phyloP scores from a whole-genome alignment of 2,797 vertebrate genomes.

The Chelmon rostratus region DNA sequence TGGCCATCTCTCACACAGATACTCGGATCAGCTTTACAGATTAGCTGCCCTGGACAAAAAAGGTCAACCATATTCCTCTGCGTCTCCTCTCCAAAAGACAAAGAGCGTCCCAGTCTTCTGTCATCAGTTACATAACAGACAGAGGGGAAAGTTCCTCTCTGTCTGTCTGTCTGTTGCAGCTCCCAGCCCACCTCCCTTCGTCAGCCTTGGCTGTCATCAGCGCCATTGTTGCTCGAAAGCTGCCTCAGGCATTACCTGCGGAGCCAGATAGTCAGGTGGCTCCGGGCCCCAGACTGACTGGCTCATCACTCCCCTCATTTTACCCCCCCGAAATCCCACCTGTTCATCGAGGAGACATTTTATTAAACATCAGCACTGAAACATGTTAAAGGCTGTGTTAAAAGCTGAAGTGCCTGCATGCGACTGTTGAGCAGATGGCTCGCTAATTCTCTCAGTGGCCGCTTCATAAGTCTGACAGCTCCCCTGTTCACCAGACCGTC shows the following conservation, averaged over 20 bases:
- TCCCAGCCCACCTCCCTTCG: conserved; percentile 49
- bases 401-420: conserved; percentile 8
- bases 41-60: conserved; percentile 66
- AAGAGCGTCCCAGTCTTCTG: conserved; percentile 61
- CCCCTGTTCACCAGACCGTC: conserved; percentile 56
- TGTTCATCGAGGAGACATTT: conserved; percentile 33
- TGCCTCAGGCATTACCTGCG: conserved; percentile 63
- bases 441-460: conserved; percentile 59
- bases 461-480: conserved; percentile 60
- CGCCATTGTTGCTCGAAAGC: conserved; percentile 74
- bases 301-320: conserved; percentile 45
- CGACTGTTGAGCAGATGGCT: conserved; percentile 65
- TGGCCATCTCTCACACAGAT: conserved; percentile 71
- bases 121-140: conserved; percentile 74
- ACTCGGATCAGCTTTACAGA: conserved; percentile 70
- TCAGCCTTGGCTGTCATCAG: conserved; percentile 81
- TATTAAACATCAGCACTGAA: conserved; percentile 25
- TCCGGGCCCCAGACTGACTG: conserved; percentile 67
- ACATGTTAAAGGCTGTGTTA: conserved; percentile 21
- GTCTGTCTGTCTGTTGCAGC: conserved; percentile 49
- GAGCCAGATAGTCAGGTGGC: conserved; percentile 65
- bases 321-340: conserved; percentile 24
- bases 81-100: conserved; percentile 66
- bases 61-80: conserved; percentile 67
- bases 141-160: conserved; percentile 69